Evolutionary conservation across 2,113 vertebrate genomes (phyloP).

Genomic region (Ornithorhynchus anatinus): DNA sequence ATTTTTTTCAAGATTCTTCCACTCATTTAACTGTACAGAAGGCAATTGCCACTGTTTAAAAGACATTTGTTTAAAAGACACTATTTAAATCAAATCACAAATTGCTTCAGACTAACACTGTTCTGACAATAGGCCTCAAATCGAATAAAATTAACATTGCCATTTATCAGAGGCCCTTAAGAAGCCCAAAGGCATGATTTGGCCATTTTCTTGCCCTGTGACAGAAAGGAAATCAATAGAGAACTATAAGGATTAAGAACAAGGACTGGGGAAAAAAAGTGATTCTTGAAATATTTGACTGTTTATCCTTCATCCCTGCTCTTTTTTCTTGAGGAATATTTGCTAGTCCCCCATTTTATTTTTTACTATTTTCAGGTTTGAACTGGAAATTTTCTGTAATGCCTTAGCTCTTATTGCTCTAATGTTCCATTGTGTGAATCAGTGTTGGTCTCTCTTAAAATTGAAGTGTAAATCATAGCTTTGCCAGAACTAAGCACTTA

Average conservation of each 20-base stretch:
- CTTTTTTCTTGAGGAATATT: background rate
- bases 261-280: too few relatives aligned
- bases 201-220: too few relatives aligned
- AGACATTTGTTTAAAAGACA: background rate
- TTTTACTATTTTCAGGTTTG: conserved; percentile 29
- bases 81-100: background rate
- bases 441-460: conserved; percentile 19
- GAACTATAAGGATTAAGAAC: too few relatives aligned
- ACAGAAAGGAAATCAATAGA: too few relatives aligned
- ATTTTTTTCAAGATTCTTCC: too few relatives aligned
- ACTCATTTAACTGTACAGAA: too few relatives aligned
- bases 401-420: conserved; percentile 6
- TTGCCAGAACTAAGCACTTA: conserved; percentile 19
- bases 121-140: too few relatives aligned
- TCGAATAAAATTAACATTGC: too few relatives aligned
- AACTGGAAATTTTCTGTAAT: conserved; percentile 11
- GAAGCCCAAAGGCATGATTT: too few relatives aligned
- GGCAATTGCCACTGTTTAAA: conserved; percentile 14
- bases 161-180: too few relatives aligned
- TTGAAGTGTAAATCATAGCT: conserved; percentile 41
- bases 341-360: conserved; percentile 15
- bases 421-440: conserved; percentile 9
- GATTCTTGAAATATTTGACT: too few relatives aligned
- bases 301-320: too few relatives aligned
- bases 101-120: background rate